Percentiles rank a stretch among this genome's conserved stretches.
These are phyloP conservation scores for Xylophagus ater DNA, from an alignment of 2,888 invertebrate species.

Conservation along the genomic window DNA sequence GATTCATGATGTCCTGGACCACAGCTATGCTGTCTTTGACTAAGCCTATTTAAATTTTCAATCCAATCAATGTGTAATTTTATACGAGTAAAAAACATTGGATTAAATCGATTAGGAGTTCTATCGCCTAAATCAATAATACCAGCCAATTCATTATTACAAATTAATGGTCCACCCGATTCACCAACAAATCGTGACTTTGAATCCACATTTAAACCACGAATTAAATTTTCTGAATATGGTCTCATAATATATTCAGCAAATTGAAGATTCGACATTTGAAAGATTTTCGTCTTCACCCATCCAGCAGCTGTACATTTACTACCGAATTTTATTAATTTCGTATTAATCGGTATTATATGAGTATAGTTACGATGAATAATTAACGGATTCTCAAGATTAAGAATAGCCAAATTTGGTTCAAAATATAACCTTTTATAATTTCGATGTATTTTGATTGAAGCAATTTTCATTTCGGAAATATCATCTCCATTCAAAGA, in stretches of 20 bases:
- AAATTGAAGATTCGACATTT: slow-evolving; percentile 4
- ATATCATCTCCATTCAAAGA: slow-evolving; percentile 1
- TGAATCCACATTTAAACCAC: slow-evolving; percentile 4
- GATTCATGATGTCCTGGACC: no score
- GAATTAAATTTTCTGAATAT: slow-evolving; percentile 5
- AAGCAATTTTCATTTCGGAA: neutral
- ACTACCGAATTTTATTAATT: neutral
- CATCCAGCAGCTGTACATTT: slow-evolving; percentile 11
- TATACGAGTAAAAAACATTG: slow-evolving; percentile 11
- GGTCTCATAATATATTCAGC: slow-evolving; percentile 7
- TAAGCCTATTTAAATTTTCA: no score
- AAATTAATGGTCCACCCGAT: slow-evolving; percentile 14
- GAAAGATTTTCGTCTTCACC: slow-evolving; percentile 4
- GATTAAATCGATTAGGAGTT: slow-evolving; percentile 6
- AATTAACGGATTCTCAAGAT: neutral
- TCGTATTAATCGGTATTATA: neutral
- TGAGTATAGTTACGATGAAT: slow-evolving; percentile 7
- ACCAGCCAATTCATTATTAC: slow-evolving; percentile 10
- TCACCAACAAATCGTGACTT: slow-evolving; percentile 11
- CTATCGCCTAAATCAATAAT: slow-evolving; percentile 12
- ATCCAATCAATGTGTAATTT: slow-evolving; percentile 7
- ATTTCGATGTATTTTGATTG: slow-evolving; percentile 6
- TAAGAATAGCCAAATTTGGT: slow-evolving; percentile 6
- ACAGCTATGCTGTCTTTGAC: no score
- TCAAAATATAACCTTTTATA: slow-evolving; percentile 5